phyloP scores from a whole-genome alignment of 2,888 invertebrate species.

The Stramonita haemastoma region DNA sequence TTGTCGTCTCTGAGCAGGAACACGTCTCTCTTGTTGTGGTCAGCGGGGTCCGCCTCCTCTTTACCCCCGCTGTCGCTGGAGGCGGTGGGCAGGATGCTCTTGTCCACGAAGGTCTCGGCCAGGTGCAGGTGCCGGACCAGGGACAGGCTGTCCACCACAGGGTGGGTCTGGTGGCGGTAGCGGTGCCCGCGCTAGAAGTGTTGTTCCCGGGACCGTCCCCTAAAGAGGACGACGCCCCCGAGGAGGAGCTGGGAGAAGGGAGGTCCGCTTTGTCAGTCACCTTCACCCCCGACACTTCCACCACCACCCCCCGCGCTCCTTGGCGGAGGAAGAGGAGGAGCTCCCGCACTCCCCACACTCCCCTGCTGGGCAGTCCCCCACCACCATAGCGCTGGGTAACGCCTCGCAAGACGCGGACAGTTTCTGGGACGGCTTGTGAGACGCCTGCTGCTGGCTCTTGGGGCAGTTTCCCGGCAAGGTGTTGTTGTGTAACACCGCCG shows the following conservation, averaged over 20 bases:
- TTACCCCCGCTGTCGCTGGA: slow-evolving; percentile 16
- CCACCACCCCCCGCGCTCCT: neutral
- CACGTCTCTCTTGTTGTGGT: slow-evolving; percentile 35
- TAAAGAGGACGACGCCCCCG: slow-evolving; percentile 45
- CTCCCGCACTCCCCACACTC: neutral
- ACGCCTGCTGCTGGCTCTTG: neutral
- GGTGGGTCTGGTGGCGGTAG: slow-evolving; percentile 12
- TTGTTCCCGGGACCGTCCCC: slow-evolving; percentile 41
- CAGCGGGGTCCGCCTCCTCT: neutral
- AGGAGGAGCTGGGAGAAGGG: slow-evolving; percentile 46
- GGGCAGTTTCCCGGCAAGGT: neutral
- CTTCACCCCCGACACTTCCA: neutral
- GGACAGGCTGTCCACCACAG: slow-evolving; percentile 53
- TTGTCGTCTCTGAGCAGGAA: slow-evolving; percentile 62
- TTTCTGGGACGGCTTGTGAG: neutral
- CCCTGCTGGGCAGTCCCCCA: neutral
- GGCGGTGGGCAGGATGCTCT: slow-evolving; percentile 54
- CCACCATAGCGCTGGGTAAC: neutral
- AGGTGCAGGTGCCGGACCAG: slow-evolving; percentile 57
- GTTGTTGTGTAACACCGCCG: neutral
- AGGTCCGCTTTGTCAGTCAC: slow-evolving; percentile 6
- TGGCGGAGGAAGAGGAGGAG: no score
- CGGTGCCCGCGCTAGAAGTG: slow-evolving; percentile 21
- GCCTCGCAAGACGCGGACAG: slow-evolving; percentile 10
- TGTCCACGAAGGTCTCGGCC: slow-evolving; percentile 61